These are phyloP conservation scores for Danio jaintianensis DNA, from an alignment of 2,797 vertebrate genomes.

Conservation along the genomic window DNA sequence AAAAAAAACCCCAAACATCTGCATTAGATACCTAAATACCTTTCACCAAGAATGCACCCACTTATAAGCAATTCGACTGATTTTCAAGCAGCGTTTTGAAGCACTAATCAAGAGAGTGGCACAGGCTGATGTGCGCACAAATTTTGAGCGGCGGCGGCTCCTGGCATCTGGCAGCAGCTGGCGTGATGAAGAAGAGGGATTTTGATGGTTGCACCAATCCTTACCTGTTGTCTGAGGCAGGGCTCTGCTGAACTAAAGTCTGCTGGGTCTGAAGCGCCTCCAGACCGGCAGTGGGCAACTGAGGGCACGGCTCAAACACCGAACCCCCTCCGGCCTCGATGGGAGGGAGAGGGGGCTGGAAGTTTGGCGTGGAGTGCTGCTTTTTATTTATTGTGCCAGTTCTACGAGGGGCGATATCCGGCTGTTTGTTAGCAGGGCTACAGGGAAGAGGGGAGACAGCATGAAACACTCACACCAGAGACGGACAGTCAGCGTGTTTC, in stretches of 20 bases:
- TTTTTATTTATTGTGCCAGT: constrained; percentile 89
- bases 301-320: constrained; percentile 70
- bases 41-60: constrained; percentile 31
- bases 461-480: constrained; percentile 71
- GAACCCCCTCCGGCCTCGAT: constrained; percentile 77
- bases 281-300: constrained; percentile 60
- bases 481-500: constrained; percentile 30
- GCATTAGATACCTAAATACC: neutral
- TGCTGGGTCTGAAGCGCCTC: constrained; percentile 65
- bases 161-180: constrained; percentile 42
- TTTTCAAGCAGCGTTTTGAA: constrained; percentile 32
- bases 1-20: too few species aligned
- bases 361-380: constrained; percentile 90
- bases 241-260: constrained; percentile 59
- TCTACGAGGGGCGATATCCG: constrained; percentile 88
- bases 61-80: constrained; percentile 12
- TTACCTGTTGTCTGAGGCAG: constrained; percentile 81
- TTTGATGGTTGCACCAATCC: constrained; percentile 52
- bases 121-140: constrained; percentile 24
- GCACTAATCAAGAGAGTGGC: constrained; percentile 28
- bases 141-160: constrained; percentile 28
- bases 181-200: constrained; percentile 14
- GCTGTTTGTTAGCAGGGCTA: constrained; percentile 93
- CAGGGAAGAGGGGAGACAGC: constrained; percentile 83
- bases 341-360: constrained; percentile 89